Evolutionary conservation across 1,140 invertebrate genomes (phyloP), one percentile per base, ranked within the genome.

Genomic region (Drosophila cardini): DNA sequence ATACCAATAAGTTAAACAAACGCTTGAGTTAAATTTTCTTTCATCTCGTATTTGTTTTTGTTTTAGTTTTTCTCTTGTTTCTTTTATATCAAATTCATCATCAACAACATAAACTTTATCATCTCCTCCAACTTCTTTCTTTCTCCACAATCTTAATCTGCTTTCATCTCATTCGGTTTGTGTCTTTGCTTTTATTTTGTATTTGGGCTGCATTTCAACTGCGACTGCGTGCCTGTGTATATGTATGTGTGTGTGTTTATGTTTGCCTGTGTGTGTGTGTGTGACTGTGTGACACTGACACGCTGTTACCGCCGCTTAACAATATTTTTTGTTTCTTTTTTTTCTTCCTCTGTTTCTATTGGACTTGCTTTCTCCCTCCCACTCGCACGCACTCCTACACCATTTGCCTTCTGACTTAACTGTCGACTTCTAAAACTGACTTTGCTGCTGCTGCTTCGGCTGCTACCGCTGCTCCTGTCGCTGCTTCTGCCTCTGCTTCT

Each of bases 351-450:
- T 73, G 46, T 72, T 60, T 46, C 56, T 76, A 63, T 70, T 61
- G 69, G 56, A 57, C 76, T 48, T 55, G 68, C 67, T 63, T 63
- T 73, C 61, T 62, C 75, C 50, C 58, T 78, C 69, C 58, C 79
- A 76, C 67, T 78, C 53, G 62, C 63, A 68, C 46, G 63, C 63
- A 43, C 55, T 45, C 18, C 32, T n/a, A 34, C 36, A 46, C 42
- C 30, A 11, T 48, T n/a, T 38, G 26, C 10, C 34, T 21, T 68
- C 79, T 52, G 21, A 61, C 80, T 73, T 81, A 77, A 81, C 58
- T 80, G 61, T 81, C 65, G 80, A 84, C 72, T 75, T 64, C 62
- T 64, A 72, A 69, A 75, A 85, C 74, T 86, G 78, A 87, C 78
- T 72, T 65, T 18, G 40, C 65, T 56, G 46, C 57, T 26, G 15